Percentiles rank a stretch among this genome's conserved stretches.
Conservation (phyloP, 2,888 invertebrate species). For the Diarsia rubi region DNA sequence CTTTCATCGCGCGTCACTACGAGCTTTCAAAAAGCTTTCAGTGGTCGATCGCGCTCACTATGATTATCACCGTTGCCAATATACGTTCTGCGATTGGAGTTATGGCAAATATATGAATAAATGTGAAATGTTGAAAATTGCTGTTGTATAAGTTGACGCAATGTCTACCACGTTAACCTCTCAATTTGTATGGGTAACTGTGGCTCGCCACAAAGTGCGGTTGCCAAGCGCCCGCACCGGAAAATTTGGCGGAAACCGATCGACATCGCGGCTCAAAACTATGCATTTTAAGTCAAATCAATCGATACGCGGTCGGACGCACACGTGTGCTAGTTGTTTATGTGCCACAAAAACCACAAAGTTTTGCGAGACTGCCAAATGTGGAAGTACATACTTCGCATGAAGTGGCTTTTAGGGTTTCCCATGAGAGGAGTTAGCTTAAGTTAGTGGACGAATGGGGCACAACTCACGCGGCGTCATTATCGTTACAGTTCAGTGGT, state of each 20-base stretch:
- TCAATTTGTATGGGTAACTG: constrained; percentile 79
- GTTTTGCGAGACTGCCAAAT: constrained; percentile 88
- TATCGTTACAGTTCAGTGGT: constrained; percentile 86
- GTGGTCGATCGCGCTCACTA: constrained; percentile 84
- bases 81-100: constrained; percentile 77
- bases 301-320: constrained; percentile 87
- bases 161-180: constrained; percentile 72
- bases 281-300: constrained; percentile 89
- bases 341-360: constrained; percentile 88
- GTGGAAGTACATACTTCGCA: constrained; percentile 78
- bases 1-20: constrained; percentile 85
- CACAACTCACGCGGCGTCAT: constrained; percentile 83
- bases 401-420: constrained; percentile 85
- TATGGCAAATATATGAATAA: constrained; percentile 72
- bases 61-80: constrained; percentile 84
- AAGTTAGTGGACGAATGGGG: constrained; percentile 83
- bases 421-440: constrained; percentile 86
- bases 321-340: constrained; percentile 88
- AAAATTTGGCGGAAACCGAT: constrained; percentile 87
- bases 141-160: constrained; percentile 66
- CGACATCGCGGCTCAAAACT: constrained; percentile 85
- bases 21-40: constrained; percentile 90
- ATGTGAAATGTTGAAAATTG: constrained; percentile 66
- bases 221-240: constrained; percentile 86
- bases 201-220: constrained; percentile 80